Percentiles rank a stretch among this genome's conserved stretches.
These are phyloP conservation scores for Abrostola triplasia DNA, from an alignment of 2,888 invertebrate species.

Conservation along the genomic window DNA sequence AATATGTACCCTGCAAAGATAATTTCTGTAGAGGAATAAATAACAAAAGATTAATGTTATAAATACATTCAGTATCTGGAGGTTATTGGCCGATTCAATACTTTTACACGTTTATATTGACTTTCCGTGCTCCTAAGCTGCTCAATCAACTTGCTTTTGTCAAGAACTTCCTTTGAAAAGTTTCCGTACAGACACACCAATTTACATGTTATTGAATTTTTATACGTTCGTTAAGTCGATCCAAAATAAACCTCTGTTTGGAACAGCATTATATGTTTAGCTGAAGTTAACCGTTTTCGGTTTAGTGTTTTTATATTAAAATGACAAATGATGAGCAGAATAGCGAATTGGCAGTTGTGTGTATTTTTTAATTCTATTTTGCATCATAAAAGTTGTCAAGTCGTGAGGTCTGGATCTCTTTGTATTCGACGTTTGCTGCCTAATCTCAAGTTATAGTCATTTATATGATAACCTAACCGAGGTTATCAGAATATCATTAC, in stretches of 20 bases:
- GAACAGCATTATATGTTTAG: constrained; percentile 38
- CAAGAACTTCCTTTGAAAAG: constrained; percentile 81
- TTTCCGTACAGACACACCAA: constrained; percentile 79
- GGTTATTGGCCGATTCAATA: constrained; percentile 37
- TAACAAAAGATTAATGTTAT: constrained; percentile 14
- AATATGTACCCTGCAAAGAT: neutral
- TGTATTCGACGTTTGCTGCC: no score
- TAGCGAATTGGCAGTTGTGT: neutral
- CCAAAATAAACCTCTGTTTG: constrained; percentile 50
- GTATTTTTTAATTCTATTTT: neutral
- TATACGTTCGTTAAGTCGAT: constrained; percentile 81
- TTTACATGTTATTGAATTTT: constrained; percentile 88
- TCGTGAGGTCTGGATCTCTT: no score
- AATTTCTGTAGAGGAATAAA: constrained; percentile 4
- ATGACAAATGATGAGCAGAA: constrained; percentile 6
- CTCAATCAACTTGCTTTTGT: constrained; percentile 78
- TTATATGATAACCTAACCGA: no score
- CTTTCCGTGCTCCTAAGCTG: constrained; percentile 60
- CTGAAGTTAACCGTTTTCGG: constrained; percentile 26
- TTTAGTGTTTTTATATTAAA: constrained; percentile 25
- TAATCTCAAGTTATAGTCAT: no score
- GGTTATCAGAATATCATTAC: no score
- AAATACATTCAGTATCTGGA: constrained; percentile 20
- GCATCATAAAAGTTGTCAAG: neutral
- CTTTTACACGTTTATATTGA: constrained; percentile 50